Base-by-base conservation (phyloP, 2,113 vertebrate species). In the Campylomormyrus tamandua region DNA sequence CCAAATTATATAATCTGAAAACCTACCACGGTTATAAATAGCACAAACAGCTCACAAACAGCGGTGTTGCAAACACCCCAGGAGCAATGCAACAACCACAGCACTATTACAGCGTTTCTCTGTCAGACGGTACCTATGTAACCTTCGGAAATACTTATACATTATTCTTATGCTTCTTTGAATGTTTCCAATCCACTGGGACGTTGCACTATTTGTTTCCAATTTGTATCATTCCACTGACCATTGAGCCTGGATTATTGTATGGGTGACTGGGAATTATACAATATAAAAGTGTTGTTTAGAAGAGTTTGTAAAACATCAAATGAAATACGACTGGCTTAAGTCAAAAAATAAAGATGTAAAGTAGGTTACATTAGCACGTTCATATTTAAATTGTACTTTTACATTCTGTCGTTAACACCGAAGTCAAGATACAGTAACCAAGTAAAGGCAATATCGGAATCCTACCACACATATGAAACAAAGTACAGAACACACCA, bases 1-100 rank as follows among this genome's bases (percentile, higher is more conserved):
- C 74, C 74, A 80, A 80, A 80, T 80, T 80, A 80, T 80, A 80
- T 80, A 80, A 80, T 42, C 74, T 39, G 74, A 80, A 80, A 80
- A 42, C 15, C 74, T 39, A 42, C 74, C 74, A 17, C 10, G 35
- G 74, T 35, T 80, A 80, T 80, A 39, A 80, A 80, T 80, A 80
- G 74, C 74, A 80, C 74, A 77, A 35, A 77, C 31, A 77, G 31
- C 70, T 39, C 70, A 39, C 70, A 31, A 39, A n/a, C 74, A 80
- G 74, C 15, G 6, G 74, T 39, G 74, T 35, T 80, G 15, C 74
- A 80, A 80, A 80, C 35, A 42, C 31, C 74, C 74, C 31, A 80
- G 74, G 31, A 80, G 15, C 35, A 80, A 80, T 39, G 35, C 35
- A 42, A 80, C 74, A 35, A 80, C 31, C 35, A 19, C 74, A 80